A percentile compares a stretch with the other conserved stretches of the same genome.
Evolutionary conservation across 2,797 vertebrate genomes (phyloP).

Genomic region (Babyrousa celebensis): DNA sequence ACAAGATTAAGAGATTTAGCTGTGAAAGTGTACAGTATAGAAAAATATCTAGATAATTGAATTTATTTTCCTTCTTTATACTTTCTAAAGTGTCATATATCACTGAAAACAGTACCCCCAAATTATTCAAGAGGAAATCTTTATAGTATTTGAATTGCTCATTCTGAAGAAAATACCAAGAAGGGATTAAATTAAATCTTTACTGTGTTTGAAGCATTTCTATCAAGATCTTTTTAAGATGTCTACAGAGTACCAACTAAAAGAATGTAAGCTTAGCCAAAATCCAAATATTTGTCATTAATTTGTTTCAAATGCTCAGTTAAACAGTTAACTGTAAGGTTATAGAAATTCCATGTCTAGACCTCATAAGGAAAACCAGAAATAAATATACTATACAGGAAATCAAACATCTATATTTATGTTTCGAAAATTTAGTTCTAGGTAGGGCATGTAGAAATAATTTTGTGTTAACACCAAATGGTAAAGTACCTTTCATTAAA

Average conservation of each 20-base stretch:
- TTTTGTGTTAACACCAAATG: conserved; percentile 28
- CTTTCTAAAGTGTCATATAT: neutral
- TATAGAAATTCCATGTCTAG: neutral
- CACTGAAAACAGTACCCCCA: neutral
- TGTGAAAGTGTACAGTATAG: neutral
- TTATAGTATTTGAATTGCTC: neutral
- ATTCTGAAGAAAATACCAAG: neutral
- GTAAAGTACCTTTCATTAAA: conserved; percentile 2
- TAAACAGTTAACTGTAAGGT: neutral
- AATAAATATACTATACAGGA: neutral
- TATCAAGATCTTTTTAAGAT: neutral
- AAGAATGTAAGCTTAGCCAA: conserved; percentile 16
- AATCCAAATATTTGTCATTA: conserved; percentile 14
- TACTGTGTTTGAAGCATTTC: neutral
- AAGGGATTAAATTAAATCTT: neutral
- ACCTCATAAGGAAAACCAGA: neutral
- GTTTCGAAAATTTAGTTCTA: neutral
- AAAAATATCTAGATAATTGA: neutral
- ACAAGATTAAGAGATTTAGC: neutral
- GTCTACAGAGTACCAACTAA: neutral
- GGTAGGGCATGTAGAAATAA: neutral
- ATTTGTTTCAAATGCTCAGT: conserved; percentile 45
- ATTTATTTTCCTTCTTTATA: neutral
- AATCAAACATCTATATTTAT: neutral
- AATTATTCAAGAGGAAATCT: neutral